phyloP scores from a whole-genome alignment of 2,113 vertebrate genomes.

The Corydoras maculifer region DNA sequence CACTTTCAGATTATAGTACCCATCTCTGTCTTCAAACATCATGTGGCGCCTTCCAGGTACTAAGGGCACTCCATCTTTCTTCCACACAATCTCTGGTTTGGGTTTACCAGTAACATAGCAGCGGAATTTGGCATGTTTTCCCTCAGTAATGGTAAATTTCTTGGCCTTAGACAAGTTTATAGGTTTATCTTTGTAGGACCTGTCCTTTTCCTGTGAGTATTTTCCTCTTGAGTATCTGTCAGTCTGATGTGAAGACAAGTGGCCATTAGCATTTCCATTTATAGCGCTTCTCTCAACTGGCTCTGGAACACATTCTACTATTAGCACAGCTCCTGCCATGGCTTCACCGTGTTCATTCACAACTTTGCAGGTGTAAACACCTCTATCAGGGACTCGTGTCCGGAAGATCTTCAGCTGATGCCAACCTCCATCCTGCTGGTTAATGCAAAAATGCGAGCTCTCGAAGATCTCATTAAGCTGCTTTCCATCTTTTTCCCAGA shows the following conservation, averaged over 20 bases:
- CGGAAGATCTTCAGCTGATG: slow-evolving; percentile 75
- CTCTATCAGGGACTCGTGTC: slow-evolving; percentile 73
- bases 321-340: slow-evolving; percentile 78
- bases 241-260: slow-evolving; percentile 46
- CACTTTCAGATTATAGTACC: slow-evolving; percentile 91
- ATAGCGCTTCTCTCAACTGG: slow-evolving; percentile 33
- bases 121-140: slow-evolving; percentile 94
- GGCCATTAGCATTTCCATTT: slow-evolving; percentile 38
- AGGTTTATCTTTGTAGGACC: slow-evolving; percentile 18
- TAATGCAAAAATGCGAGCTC: slow-evolving; percentile 74
- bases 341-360: slow-evolving; percentile 66
- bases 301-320: slow-evolving; percentile 66
- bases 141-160: slow-evolving; percentile 78
- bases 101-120: slow-evolving; percentile 93
- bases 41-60: slow-evolving; percentile 73
- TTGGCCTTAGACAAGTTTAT: slow-evolving; percentile 65
- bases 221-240: neutral
- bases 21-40: slow-evolving; percentile 88
- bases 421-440: slow-evolving; percentile 64
- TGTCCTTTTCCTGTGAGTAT: slow-evolving; percentile 30
- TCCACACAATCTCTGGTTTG: slow-evolving; percentile 90
- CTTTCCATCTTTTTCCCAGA: slow-evolving; percentile 86
- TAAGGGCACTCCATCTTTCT: slow-evolving; percentile 76
- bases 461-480: slow-evolving; percentile 83
- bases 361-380: slow-evolving; percentile 86